Conservation (phyloP, 2,113 vertebrate species). For the Mirounga angustirostris region DNA sequence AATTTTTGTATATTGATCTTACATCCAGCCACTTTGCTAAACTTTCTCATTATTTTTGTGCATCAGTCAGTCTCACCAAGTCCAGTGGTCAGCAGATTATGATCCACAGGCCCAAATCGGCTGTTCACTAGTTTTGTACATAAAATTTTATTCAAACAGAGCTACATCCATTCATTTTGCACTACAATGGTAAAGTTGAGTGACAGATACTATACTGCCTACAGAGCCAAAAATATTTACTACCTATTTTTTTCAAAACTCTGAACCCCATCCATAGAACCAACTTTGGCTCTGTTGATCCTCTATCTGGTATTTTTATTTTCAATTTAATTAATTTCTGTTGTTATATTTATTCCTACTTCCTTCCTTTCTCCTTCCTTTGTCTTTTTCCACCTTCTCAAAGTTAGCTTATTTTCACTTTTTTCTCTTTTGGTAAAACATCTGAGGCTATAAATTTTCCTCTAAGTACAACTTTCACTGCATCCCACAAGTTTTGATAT, state of each 20-base stretch:
- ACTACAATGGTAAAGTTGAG: background rate
- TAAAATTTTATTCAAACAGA: background rate
- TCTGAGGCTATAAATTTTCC: slow-evolving; percentile 62
- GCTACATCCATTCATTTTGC: background rate
- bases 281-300: background rate
- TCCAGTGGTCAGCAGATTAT: background rate
- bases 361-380: background rate
- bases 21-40: slow-evolving; percentile 63
- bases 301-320: background rate
- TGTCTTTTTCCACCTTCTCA: background rate
- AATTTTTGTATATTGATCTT: slow-evolving; percentile 62
- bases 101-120: background rate
- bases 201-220: background rate
- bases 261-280: background rate
- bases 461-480: slow-evolving; percentile 58
- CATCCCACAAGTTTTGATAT: slow-evolving; percentile 67
- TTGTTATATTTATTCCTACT: background rate
- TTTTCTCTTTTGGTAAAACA: slow-evolving; percentile 65
- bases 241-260: background rate
- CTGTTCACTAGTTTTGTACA: background rate
- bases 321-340: slow-evolving; percentile 42
- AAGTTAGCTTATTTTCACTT: slow-evolving; percentile 35
- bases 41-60: slow-evolving; percentile 29
- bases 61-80: background rate
- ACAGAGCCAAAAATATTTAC: slow-evolving; percentile 10